Evolutionary conservation across 2,888 invertebrate genomes (phyloP), one percentile per base, ranked within the genome.

Genomic region (Mythimna pallens): DNA sequence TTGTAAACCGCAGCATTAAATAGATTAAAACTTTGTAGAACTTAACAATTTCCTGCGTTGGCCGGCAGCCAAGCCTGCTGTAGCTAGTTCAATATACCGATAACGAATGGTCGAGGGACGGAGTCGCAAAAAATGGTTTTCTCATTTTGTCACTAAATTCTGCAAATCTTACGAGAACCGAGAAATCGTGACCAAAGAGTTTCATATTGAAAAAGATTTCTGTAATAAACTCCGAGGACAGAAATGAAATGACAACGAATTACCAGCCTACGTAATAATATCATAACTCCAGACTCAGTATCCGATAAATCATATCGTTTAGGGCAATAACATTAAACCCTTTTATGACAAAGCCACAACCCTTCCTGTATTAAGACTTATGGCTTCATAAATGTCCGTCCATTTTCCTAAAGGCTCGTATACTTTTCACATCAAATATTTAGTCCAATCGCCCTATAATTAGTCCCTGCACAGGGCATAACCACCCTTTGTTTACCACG

Each of bases 371-470:
- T 70, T 62, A 65, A 66, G 64, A 75, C 54, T 73, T 63, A 75
- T 55, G 50, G 43, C 58, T 73, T 75, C 50, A 67, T 81, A 74
- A 80, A 81, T 64, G 65, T 40, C 65, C 50, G 64, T 74, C 71
- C 43, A 71, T 73, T 70, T 78, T 81, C 61, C 50, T 40, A 72
- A 70, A 73, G 70, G 67, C 52, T 61, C 69, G 25, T 83, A 43
- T 71, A 78, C 78, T 76, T 70, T 71, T 73, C 64, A 64, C 76
- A 84, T 88, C 66, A 84, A 87, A 86, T 83, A 89, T 88, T 87
- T 78, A 84, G 68, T 81, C 43, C 65, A 73, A 72, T 84, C 76
- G 72, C 57, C 65, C 78, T 81, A 78, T 81, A 83, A 85, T 85
- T 85, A 84, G 83, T 82, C 80, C 68, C 66, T 75, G 75, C 73